Conservation (phyloP, 64 coral and sea anemone genomes). For the Porites australiensis region DNA sequence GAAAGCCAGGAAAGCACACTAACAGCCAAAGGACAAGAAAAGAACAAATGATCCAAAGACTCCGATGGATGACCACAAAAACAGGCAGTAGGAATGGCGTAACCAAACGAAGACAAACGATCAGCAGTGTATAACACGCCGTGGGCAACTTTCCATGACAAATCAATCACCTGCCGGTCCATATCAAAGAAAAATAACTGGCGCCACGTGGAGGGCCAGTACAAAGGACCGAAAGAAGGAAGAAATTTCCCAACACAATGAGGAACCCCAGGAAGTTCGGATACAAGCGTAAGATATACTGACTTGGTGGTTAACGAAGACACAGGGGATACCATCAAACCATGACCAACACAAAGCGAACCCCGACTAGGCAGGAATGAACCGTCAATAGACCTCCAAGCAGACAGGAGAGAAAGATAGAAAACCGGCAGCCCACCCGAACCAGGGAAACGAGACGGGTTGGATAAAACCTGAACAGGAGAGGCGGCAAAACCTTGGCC, state of each 20-base stretch:
- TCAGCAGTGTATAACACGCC: background rate
- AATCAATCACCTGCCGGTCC: slow-evolving; percentile 14
- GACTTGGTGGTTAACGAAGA: background rate
- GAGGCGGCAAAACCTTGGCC: too few relatives aligned
- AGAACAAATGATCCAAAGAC: background rate
- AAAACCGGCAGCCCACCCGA: too few relatives aligned
- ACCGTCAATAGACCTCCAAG: too few relatives aligned
- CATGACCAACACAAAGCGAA: too few relatives aligned
- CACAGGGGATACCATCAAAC: too few relatives aligned
- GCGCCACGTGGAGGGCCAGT: slow-evolving; percentile 1
- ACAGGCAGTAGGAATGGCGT: background rate
- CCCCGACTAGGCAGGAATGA: too few relatives aligned
- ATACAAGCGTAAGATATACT: background rate
- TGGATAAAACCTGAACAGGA: too few relatives aligned
- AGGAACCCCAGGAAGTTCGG: background rate
- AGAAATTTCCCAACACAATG: background rate
- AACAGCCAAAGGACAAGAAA: background rate
- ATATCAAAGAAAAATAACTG: background rate
- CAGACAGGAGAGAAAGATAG: too few relatives aligned
- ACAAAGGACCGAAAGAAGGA: background rate
- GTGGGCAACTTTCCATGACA: slow-evolving; percentile 18
- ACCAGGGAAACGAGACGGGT: too few relatives aligned
- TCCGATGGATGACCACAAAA: background rate
- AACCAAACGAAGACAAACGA: background rate
- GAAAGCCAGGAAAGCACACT: background rate